Conservation (phyloP, 1,140 invertebrate genomes). For the Drosophila teissieri region DNA sequence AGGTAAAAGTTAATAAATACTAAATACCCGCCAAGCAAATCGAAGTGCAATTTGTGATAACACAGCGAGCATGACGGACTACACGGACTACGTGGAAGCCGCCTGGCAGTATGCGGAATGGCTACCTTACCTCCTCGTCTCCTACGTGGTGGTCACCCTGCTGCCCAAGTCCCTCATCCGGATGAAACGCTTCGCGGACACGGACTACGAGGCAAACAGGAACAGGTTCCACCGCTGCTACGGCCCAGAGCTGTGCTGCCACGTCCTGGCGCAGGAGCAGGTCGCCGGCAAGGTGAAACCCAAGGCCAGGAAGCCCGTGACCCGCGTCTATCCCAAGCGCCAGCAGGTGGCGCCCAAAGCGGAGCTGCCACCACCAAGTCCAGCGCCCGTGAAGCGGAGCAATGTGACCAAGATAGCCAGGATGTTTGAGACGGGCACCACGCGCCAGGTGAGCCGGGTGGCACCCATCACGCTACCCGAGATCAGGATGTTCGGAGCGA, state of each 20-base stretch:
- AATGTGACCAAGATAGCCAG: conserved; percentile 79
- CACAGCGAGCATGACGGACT: conserved; percentile 36
- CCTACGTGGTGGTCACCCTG: conserved; percentile 70
- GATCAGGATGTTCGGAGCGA: conserved; percentile 65
- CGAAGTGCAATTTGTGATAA: conserved; percentile 50
- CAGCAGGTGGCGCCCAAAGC: conserved; percentile 37
- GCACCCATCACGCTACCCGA: conserved; percentile 58
- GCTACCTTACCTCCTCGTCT: conserved; percentile 63
- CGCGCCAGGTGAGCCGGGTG: conserved; percentile 68
- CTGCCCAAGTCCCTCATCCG: conserved; percentile 71
- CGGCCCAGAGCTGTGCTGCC: conserved; percentile 75
- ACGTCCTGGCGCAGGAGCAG: conserved; percentile 49
- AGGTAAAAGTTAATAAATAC: conserved; percentile 50
- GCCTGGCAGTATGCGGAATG: conserved; percentile 58
- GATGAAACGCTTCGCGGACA: conserved; percentile 72
- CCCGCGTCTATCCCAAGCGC: conserved; percentile 73
- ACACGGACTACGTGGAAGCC: conserved; percentile 60
- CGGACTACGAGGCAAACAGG: conserved; percentile 75
- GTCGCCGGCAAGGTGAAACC: conserved; percentile 48
- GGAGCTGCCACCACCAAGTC: conserved; percentile 3
- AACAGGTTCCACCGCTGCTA: conserved; percentile 77
- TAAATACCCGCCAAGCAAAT: conserved; percentile 50
- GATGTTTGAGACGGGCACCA: conserved; percentile 73
- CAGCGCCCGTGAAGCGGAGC: conserved; percentile 55
- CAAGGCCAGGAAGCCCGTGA: conserved; percentile 76